Conservation (phyloP, 2,888 invertebrate genomes). For the Galeruca laticollis region DNA sequence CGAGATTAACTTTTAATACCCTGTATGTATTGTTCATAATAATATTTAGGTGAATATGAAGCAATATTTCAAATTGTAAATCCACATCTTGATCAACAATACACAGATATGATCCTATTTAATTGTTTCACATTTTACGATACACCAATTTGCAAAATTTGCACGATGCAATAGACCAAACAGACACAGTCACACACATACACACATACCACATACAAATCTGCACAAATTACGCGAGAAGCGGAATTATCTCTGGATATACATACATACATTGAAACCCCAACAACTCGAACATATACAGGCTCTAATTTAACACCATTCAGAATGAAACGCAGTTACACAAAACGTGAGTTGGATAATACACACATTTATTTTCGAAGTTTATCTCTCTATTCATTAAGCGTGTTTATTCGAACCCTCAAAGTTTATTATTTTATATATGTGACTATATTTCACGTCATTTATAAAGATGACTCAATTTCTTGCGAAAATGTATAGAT, state of each 20-base stretch:
- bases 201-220: slow-evolving; percentile 25
- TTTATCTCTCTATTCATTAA: slow-evolving; percentile 27
- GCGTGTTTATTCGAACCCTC: slow-evolving; percentile 10
- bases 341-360: slow-evolving; percentile 56
- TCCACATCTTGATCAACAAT: no score
- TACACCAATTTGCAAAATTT: slow-evolving; percentile 9
- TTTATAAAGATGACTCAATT: no score
- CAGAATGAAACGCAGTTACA: slow-evolving; percentile 51
- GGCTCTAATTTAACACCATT: slow-evolving; percentile 59
- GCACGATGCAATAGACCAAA: slow-evolving; percentile 1
- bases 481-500: no score
- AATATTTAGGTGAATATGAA: no score
- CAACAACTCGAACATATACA: slow-evolving; percentile 41
- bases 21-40: no score
- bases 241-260: slow-evolving; percentile 51
- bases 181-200: not conserved
- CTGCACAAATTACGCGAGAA: slow-evolving; percentile 42
- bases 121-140: not conserved
- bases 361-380: slow-evolving; percentile 24
- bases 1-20: no score
- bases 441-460: no score
- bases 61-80: no score
- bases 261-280: slow-evolving; percentile 25
- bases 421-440: not conserved
- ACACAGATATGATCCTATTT: not conserved